Conservation (phyloP, 2,888 invertebrate genomes). For the Nymphalis polychloros region DNA sequence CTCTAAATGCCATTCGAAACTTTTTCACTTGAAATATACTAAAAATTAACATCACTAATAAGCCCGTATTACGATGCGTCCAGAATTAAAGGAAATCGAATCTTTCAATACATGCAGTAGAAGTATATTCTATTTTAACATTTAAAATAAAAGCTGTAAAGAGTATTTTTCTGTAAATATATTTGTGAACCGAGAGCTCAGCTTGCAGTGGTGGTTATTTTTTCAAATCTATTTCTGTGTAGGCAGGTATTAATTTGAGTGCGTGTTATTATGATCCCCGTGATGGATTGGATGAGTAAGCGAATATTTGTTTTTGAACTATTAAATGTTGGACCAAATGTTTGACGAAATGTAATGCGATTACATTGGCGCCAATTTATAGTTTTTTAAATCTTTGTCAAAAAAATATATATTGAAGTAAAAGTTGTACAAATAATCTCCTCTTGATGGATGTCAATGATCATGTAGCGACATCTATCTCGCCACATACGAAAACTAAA, state of each 20-base stretch:
- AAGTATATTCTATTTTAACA: constrained; percentile 4
- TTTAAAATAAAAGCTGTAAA: background rate
- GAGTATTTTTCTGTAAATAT: background rate
- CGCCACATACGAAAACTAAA: too few species aligned
- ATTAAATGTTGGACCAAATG: constrained; percentile 41
- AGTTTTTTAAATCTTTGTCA: too few species aligned
- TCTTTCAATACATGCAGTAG: background rate
- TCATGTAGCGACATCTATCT: too few species aligned
- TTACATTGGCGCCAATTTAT: constrained; percentile 21
- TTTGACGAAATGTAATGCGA: constrained; percentile 11
- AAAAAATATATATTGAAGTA: too few species aligned
- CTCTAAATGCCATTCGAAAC: constrained; percentile 69
- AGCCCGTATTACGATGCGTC: constrained; percentile 54
- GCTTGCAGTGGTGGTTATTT: constrained; percentile 48
- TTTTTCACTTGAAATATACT: constrained; percentile 64
- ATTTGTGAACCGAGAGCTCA: constrained; percentile 39
- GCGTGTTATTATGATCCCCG: constrained; percentile 72
- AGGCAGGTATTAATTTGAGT: constrained; percentile 78
- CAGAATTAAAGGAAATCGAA: constrained; percentile 45
- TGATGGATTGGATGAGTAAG: constrained; percentile 78
- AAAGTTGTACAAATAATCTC: too few species aligned
- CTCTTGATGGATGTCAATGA: too few species aligned
- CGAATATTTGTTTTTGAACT: constrained; percentile 58
- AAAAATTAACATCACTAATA: constrained; percentile 77
- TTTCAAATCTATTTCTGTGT: constrained; percentile 64